Conservation (phyloP, 1,140 invertebrate genomes). For the Psix sp. region DNA sequence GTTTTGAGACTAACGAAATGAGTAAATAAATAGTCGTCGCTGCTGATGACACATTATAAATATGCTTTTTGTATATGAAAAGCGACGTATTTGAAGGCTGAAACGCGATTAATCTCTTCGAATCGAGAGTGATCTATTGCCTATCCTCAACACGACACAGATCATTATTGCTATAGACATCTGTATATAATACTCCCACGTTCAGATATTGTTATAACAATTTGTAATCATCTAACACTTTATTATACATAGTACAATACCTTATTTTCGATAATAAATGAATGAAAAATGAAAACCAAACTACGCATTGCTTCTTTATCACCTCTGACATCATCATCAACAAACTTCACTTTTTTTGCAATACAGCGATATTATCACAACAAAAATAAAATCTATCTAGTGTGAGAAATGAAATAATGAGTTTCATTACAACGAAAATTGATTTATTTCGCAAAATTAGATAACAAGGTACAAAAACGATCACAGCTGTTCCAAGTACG, state of each 20-base stretch:
- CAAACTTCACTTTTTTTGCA: too few relatives aligned
- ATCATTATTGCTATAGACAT: conserved; percentile 57
- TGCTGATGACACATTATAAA: conserved; percentile 45
- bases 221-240: conserved; percentile 63
- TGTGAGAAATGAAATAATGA: too few relatives aligned
- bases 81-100: conserved; percentile 20
- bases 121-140: conserved; percentile 40
- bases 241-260: conserved; percentile 60
- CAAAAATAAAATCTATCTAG: too few relatives aligned
- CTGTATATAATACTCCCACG: conserved; percentile 62
- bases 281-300: conserved; percentile 58
- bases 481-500: too few relatives aligned
- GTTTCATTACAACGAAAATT: too few relatives aligned
- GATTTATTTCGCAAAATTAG: too few relatives aligned
- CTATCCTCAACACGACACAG: conserved; percentile 46
- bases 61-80: conserved; percentile 55
- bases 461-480: too few relatives aligned
- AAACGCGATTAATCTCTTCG: conserved; percentile 15
- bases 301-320: too few relatives aligned
- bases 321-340: too few relatives aligned
- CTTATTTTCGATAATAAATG: conserved; percentile 63
- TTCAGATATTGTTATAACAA: conserved; percentile 64
- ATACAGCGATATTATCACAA: too few relatives aligned
- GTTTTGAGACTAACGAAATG: not conserved
- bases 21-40: conserved; percentile 3